Conservation (phyloP, 2,888 invertebrate species). For the Falcaria lacertinaria region DNA sequence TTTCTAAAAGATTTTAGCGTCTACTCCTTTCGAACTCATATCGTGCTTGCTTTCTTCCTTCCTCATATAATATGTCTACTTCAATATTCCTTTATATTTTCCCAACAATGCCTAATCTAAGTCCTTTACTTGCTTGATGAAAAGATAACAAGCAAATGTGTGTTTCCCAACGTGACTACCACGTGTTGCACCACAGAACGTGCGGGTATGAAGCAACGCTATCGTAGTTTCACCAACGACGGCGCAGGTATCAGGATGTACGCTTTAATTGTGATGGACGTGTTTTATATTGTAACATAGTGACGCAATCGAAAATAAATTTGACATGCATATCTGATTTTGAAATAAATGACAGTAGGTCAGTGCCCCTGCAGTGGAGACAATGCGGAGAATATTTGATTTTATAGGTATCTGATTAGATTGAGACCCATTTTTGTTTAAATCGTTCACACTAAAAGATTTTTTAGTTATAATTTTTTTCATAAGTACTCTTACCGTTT, state of each 20-base stretch:
- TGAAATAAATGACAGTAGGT: background rate
- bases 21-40: no score
- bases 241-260: slow-evolving; percentile 36
- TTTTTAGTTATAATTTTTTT: no score
- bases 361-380: background rate
- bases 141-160: background rate
- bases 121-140: background rate
- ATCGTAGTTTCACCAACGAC: slow-evolving; percentile 50
- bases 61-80: no score
- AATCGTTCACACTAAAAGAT: no score
- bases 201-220: slow-evolving; percentile 38
- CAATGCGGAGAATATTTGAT: slow-evolving; percentile 7
- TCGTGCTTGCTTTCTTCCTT: no score
- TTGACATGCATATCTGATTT: background rate
- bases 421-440: no score
- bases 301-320: background rate
- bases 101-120: no score
- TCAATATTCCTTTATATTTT: no score
- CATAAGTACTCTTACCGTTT: no score
- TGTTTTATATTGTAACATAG: background rate
- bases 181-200: slow-evolving; percentile 22
- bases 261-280: slow-evolving; percentile 10
- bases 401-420: slow-evolving; percentile 7
- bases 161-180: slow-evolving; percentile 14
- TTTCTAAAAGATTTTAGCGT: no score